Conservation (phyloP, 2,113 vertebrate species). For the Melanerpes formicivorus region DNA sequence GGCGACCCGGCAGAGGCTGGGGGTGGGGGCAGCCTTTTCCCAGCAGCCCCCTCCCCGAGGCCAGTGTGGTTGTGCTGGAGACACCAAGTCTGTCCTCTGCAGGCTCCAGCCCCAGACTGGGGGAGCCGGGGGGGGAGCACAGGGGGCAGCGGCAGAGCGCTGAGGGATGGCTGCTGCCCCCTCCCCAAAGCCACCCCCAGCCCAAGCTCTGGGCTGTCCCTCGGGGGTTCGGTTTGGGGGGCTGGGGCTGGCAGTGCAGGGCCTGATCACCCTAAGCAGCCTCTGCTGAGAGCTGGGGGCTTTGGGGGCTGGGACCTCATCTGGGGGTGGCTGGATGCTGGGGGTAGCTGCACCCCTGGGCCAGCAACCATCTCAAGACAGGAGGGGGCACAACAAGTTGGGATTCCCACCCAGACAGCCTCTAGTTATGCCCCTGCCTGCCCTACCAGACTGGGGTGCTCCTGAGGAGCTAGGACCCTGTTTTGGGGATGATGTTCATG, state of each 20-base stretch:
- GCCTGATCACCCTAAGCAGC: fast-evolving
- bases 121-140: fast-evolving
- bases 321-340: background rate
- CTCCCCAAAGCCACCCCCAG: background rate
- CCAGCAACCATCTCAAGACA: fast-evolving
- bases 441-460: background rate
- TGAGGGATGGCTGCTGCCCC: fast-evolving
- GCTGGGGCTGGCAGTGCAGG: background rate
- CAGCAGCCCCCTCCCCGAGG: slow-evolving; percentile 22
- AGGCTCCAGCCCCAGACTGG: background rate
- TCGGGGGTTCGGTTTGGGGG: background rate
- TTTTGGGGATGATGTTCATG: background rate
- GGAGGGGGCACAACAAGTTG: fast-evolving
- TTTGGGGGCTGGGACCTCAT: background rate
- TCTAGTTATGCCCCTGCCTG: no score
- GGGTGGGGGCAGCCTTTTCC: slow-evolving; percentile 22
- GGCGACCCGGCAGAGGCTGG: background rate
- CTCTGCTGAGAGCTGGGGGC: background rate
- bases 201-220: background rate
- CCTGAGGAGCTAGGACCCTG: fast-evolving
- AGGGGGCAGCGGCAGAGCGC: background rate
- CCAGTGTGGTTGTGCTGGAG: slow-evolving; percentile 47
- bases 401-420: background rate
- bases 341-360: background rate
- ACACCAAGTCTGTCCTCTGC: slow-evolving; percentile 19